phyloP scores from a whole-genome alignment of 2,113 vertebrate genomes.

The Oreochromis niloticus region DNA sequence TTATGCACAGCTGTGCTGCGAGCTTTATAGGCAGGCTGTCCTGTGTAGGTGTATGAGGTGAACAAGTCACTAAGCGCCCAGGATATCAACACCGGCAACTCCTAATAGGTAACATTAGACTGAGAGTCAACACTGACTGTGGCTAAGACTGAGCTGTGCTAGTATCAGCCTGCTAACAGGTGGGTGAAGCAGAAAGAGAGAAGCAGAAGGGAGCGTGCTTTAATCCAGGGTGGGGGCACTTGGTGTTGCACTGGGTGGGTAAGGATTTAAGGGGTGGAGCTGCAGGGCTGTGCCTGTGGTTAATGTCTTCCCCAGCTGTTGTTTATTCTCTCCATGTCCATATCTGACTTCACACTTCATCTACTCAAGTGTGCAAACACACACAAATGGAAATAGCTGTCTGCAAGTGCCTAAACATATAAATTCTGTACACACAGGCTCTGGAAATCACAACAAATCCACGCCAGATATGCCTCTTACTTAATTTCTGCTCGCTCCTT shows the following conservation, averaged over 20 bases:
- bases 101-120: not conserved
- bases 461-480: not conserved
- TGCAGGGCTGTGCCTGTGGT: not conserved
- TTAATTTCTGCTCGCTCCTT: not conserved
- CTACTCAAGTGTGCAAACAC: not conserved
- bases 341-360: not conserved
- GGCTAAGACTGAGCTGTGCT: not conserved
- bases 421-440: not conserved
- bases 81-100: not conserved
- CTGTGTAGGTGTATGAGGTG: not conserved
- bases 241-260: conserved; percentile 11
- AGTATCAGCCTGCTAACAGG: conserved; percentile 33
- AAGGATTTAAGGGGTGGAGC: conserved; percentile 1
- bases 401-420: not conserved
- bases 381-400: not conserved
- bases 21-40: not conserved
- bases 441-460: not conserved
- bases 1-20: not conserved
- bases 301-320: conserved; percentile 52
- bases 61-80: not conserved
- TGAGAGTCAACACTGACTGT: not conserved
- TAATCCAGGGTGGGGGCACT: not conserved
- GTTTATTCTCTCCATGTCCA: conserved; percentile 21
- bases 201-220: not conserved
- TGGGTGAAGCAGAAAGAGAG: not conserved